Conservation (phyloP, 37 sponge, comb jelly and placozoan genomes). For the Petrosia ficiformis region DNA sequence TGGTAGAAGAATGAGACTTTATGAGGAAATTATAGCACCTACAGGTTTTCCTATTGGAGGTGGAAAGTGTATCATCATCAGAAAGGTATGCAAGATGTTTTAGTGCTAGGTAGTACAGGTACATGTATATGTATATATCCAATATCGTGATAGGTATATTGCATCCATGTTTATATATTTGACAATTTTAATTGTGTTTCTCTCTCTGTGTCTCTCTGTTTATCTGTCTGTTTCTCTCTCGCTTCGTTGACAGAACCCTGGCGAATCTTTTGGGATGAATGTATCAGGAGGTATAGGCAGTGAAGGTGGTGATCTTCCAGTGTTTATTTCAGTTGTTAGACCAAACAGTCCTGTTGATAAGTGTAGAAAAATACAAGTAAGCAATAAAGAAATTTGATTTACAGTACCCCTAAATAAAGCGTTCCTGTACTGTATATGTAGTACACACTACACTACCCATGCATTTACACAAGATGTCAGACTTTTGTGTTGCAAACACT, state of each 20-base stretch:
- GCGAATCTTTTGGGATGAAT: slow-evolving; percentile 82
- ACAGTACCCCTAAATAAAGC: too few species aligned
- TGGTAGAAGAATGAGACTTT: slow-evolving; percentile 31
- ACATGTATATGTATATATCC: background rate
- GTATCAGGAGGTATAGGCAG: slow-evolving; percentile 68
- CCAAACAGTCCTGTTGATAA: slow-evolving; percentile 27
- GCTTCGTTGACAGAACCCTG: slow-evolving; percentile 45
- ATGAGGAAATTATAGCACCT: slow-evolving; percentile 24
- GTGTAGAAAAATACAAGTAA: slow-evolving; percentile 51
- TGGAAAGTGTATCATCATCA: slow-evolving; percentile 38
- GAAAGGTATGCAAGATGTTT: slow-evolving; percentile 28
- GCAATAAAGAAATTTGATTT: too few species aligned
- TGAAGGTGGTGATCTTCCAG: slow-evolving; percentile 63
- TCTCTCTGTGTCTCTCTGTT: slow-evolving; percentile 7
- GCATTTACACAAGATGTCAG: background rate
- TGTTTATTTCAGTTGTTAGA: slow-evolving; percentile 51
- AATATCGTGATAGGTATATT: background rate
- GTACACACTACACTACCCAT: background rate
- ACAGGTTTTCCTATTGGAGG: slow-evolving; percentile 31
- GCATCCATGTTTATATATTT: background rate
- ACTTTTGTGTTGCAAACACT: background rate
- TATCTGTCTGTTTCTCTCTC: too few species aligned
- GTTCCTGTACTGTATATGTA: too few species aligned
- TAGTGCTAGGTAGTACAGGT: background rate
- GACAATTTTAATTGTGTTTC: background rate